A percentile compares a stretch with the other conserved stretches of the same genome.
phyloP scores from a whole-genome alignment of 2,888 invertebrate species.

The Ferrisia virgata region DNA sequence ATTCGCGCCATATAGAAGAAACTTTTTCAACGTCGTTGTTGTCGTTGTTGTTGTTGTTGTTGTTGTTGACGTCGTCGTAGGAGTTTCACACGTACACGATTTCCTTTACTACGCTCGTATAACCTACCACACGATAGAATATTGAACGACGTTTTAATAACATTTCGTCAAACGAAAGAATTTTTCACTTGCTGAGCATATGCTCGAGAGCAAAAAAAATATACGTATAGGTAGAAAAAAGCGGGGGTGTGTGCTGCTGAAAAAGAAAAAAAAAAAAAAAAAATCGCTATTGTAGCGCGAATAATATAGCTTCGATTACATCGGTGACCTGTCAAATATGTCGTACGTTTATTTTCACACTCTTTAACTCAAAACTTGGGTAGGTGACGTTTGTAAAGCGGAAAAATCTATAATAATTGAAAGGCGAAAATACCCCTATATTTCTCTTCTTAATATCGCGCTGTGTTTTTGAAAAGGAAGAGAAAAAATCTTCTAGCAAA shows the following conservation, averaged over 20 bases:
- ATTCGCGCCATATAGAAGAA: background rate
- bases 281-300: background rate
- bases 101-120: no score
- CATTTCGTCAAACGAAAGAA: background rate
- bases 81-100: background rate
- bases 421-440: background rate
- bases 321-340: background rate
- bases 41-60: no score
- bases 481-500: background rate
- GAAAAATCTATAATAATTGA: conserved; percentile 7
- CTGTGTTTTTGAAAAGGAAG: background rate
- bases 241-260: no score
- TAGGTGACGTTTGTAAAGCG: background rate
- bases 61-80: no score
- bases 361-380: background rate
- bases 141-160: conserved; percentile 7
- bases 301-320: background rate
- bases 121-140: no score
- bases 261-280: no score
- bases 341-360: background rate
- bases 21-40: background rate
- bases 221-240: background rate
- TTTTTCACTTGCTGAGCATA: background rate
- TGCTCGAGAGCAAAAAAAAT: no score
- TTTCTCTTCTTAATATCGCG: background rate